Base-by-base conservation (phyloP, 2,113 vertebrate genomes). In the Percopsis transmontana region DNA sequence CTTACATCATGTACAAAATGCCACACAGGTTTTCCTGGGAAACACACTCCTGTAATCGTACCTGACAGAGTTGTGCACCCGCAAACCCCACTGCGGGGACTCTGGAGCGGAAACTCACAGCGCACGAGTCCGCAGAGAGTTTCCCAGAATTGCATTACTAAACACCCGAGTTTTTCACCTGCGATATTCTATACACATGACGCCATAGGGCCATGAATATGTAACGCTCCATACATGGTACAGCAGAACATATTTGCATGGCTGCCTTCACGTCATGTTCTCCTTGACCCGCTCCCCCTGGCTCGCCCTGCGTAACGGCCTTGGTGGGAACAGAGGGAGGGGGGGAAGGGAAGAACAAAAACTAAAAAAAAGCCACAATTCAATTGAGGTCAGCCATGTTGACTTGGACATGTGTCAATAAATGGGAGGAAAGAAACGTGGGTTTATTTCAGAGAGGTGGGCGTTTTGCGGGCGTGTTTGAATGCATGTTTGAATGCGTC, bases 31-130 rank as follows among this genome's bases (percentile, higher is more conserved):
- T 87, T 86, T 87, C 82, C 83, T 79, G 27, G 76, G 82, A 86
- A 84, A 75, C 76, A 70, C 45, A 62, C 70, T 74, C 74, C 76
- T 79, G 77, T 90, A 90, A 88, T 87, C 85, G 80, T 24, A 84
- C 80, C 81, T 80, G 86, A 90, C 87, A 91, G 83, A 82, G 74
- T 69, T 84, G 74, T 88, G 85, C 85, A 83, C 78, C 89, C 87
- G 72, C 82, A 77, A 33, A 74, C 83, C 84, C 79, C 73, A 62
- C 52, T 44, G 23, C 81, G 39, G 58, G 85, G 79, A 83, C 78
- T 82, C 80, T 51, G 63, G 73, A 79, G 88, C 74, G 62, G 80
- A 91, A 90, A 89, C 80, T 58, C 65, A 7, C 27, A 33, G 27
- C 66, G 68, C 38, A 66, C 69, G 72, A 76, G 67, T 82, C 82